Base-by-base conservation (phyloP, 2,113 vertebrate species). In the Andinoacara biseriatus region DNA sequence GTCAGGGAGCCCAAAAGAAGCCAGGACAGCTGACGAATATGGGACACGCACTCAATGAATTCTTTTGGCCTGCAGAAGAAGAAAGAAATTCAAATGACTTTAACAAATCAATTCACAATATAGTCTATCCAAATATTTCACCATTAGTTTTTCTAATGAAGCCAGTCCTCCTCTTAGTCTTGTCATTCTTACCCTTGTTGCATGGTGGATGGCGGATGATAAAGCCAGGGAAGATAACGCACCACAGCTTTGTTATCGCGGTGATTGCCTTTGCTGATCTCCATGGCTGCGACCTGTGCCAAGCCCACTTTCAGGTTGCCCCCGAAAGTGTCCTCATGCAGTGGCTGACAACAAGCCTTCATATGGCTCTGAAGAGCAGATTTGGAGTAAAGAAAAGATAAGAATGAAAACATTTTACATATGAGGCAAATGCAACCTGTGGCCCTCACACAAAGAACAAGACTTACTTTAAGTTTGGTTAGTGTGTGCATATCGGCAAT, bases 401-500 rank as follows among this genome's bases (percentile, higher is more conserved):
- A 65, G 35, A 2, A 3, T 43, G n/a, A 57, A 20, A 58, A 75
- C 57, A 17, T 29, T 40, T 6, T 18, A 17, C 22, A 35, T 10
- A 49, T n/a, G 40, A 60, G 33, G 63, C 24, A 52, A 9, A 5
- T 11, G 8, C 58, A 54, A n/a, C 1, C 15, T 83, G 18, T 35
- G 29, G 58, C 2, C 3, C 14, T 84, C 24, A 24, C 11, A 31
- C 17, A 7, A 78, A 33, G 7, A 84, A 62, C 1, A 78, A 54
- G 52, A 88, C 96, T 92, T 94, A 99, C 98, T 96, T 99, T 99
- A 54, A 99, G 91, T 89, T 98, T 99, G 85, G 98, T 99, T 69
- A 99, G 95, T 0, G 97, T 99, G 93, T 99, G 98, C 98, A 99
- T 99, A 91, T 99, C 98, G 5, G 98, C 97, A 93, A 99, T 97